Base-by-base conservation (phyloP, 2,888 invertebrate species). In the Eulithis testata region DNA sequence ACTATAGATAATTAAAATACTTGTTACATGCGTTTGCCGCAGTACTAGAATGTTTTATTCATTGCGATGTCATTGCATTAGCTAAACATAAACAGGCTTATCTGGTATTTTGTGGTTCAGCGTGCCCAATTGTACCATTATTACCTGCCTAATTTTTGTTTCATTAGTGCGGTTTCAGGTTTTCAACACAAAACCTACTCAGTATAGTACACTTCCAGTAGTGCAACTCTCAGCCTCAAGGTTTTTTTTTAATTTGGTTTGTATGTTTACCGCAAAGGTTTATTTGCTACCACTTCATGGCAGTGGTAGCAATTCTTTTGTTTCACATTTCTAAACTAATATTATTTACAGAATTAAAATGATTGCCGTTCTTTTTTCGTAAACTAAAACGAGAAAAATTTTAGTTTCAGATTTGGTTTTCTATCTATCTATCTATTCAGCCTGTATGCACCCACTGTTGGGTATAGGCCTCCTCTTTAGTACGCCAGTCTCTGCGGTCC, bases 101-200 rank as follows among this genome's bases (percentile, higher is more conserved):
- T 45, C 53, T 53, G 50, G 49, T 56, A 56, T 60, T 66, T 66
- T 58, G 63, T 40, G 67, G 63, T 11, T 12, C 50, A 67, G n/a
- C 52, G 57, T 64, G 14, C 44, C 50, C 60, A 57, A 60, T 63
- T 67, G 60, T 49, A n/a, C 58, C 9, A 57, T 63, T 63, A 64
- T 67, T 60, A 60, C 63, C 57, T 62, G 57, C 53, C 65, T 61
- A 60, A 67, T 61, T 67, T 67, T 67, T 67, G 60, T 67, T 67
- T 63, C 54, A 67, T 67, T 63, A 40, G 12, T 54, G 60, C 14
- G 54, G 67, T 58, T 64, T 60, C 43, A 51, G 12, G 59, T 31
- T 59, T 52, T 44, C 43, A 43, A 56, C 54, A 55, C 40, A 40
- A 9, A 40, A 6, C 3, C n/a, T 37, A 27, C 37, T 21, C 11